These are phyloP conservation scores for Puma concolor DNA, from an alignment of 2,113 vertebrate species.

Conservation along the genomic window DNA sequence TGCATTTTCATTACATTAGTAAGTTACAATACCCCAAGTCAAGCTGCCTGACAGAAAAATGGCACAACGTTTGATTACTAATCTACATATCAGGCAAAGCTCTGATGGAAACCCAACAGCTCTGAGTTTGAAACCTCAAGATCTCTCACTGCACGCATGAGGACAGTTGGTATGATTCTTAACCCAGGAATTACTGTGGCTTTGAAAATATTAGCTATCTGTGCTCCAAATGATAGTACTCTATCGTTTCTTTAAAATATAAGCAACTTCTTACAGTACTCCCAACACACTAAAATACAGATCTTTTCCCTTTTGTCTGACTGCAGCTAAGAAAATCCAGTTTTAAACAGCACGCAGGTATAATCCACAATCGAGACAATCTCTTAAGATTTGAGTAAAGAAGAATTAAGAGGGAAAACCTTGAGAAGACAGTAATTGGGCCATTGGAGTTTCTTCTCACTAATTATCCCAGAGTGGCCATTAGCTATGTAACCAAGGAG, in stretches of 20 bases:
- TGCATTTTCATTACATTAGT: slow-evolving; percentile 67
- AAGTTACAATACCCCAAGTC: background rate
- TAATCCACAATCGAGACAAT: background rate
- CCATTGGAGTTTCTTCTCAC: slow-evolving; percentile 69
- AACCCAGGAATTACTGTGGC: slow-evolving; percentile 35
- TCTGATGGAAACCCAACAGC: background rate
- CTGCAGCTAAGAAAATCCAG: slow-evolving; percentile 40
- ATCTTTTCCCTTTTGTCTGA: slow-evolving; percentile 47
- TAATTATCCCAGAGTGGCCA: slow-evolving; percentile 76
- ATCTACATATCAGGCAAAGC: slow-evolving; percentile 42
- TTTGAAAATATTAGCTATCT: slow-evolving; percentile 26
- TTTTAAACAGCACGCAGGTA: slow-evolving; percentile 22
- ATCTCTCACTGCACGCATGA: background rate
- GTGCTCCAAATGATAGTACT: background rate
- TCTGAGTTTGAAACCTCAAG: slow-evolving; percentile 24
- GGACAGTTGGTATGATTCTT: background rate
- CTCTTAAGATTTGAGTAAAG: slow-evolving; percentile 58
- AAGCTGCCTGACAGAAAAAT: slow-evolving; percentile 60
- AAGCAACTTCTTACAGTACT: slow-evolving; percentile 2
- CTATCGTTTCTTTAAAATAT: background rate
- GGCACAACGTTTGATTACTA: slow-evolving; percentile 18
- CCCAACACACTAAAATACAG: background rate
- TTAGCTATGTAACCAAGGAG: slow-evolving; percentile 76
- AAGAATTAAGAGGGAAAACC: slow-evolving; percentile 59
- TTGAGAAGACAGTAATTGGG: slow-evolving; percentile 62